Evolutionary conservation across 2,797 vertebrate genomes (phyloP).

Genomic region (Podarcis lilfordi): DNA sequence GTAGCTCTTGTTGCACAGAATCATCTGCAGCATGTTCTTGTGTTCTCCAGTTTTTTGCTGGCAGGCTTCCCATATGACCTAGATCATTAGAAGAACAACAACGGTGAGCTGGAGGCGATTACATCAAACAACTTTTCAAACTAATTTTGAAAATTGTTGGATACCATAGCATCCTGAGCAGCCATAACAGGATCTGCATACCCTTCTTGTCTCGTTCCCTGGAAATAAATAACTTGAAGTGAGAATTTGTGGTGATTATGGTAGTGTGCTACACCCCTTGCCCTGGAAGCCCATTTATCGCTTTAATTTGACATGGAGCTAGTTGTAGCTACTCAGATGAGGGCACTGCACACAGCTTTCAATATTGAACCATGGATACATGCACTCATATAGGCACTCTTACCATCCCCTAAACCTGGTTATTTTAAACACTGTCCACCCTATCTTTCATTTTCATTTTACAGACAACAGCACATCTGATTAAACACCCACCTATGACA

Average conservation of each 20-base stretch:
- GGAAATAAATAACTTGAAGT: slow-evolving; percentile 1
- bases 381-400: background rate
- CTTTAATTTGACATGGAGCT: background rate
- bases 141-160: background rate
- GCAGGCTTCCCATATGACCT: slow-evolving; percentile 83
- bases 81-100: slow-evolving; percentile 10
- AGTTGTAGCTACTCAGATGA: background rate
- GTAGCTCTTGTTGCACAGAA: slow-evolving; percentile 79
- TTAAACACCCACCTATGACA: background rate
- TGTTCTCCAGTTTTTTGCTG: slow-evolving; percentile 80
- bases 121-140: slow-evolving; percentile 9
- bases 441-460: background rate
- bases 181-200: slow-evolving; percentile 76
- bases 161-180: slow-evolving; percentile 81
- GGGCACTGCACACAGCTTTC: background rate
- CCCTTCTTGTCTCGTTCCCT: slow-evolving; percentile 81
- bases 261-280: background rate
- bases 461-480: background rate
- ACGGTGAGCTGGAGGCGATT: background rate
- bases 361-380: background rate
- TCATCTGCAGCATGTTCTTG: slow-evolving; percentile 81
- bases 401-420: background rate
- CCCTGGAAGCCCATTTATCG: background rate
- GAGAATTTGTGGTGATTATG: background rate
- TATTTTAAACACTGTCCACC: background rate